Percentiles rank a stretch among this genome's conserved stretches.
phyloP scores from a whole-genome alignment of 2,888 invertebrate species.

The Lissocephala sabroskyi region DNA sequence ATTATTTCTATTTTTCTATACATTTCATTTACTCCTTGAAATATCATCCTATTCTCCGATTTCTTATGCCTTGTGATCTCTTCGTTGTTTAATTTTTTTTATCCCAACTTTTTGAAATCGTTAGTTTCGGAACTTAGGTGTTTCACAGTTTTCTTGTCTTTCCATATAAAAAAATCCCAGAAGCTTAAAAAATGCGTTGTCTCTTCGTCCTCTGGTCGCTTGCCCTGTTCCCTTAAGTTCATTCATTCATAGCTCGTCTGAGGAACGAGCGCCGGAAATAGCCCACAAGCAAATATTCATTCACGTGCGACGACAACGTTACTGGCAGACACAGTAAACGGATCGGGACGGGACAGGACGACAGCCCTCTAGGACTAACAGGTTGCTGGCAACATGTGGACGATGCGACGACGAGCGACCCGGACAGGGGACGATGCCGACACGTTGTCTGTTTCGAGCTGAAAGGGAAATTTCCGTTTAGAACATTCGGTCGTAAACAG shows the following conservation, averaged over 20 bases:
- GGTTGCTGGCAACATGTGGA: slow-evolving; percentile 65
- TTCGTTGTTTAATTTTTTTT: too few relatives aligned
- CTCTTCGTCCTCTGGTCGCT: too few relatives aligned
- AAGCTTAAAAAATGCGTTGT: too few relatives aligned
- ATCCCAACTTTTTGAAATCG: too few relatives aligned
- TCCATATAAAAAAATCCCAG: too few relatives aligned
- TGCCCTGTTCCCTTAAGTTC: too few relatives aligned
- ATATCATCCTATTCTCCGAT: too few relatives aligned
- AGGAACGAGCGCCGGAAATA: background rate
- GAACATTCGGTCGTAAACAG: slow-evolving; percentile 56
- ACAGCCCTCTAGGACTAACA: slow-evolving; percentile 42
- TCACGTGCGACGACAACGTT: background rate
- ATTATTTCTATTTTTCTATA: too few relatives aligned
- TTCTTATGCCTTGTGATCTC: too few relatives aligned
- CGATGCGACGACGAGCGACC: slow-evolving; percentile 4
- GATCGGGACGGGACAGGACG: background rate
- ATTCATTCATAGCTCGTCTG: slow-evolving; percentile 11
- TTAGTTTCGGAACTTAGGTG: too few relatives aligned
- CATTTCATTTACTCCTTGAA: too few relatives aligned
- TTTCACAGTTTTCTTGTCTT: too few relatives aligned
- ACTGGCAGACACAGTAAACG: background rate
- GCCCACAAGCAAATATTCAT: background rate
- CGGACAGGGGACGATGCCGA: slow-evolving; percentile 3
- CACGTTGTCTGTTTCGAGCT: background rate
- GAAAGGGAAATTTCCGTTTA: slow-evolving; percentile 3